Evolutionary conservation across 2,888 invertebrate genomes (phyloP).

Genomic region (Sarcophaga variegata): DNA sequence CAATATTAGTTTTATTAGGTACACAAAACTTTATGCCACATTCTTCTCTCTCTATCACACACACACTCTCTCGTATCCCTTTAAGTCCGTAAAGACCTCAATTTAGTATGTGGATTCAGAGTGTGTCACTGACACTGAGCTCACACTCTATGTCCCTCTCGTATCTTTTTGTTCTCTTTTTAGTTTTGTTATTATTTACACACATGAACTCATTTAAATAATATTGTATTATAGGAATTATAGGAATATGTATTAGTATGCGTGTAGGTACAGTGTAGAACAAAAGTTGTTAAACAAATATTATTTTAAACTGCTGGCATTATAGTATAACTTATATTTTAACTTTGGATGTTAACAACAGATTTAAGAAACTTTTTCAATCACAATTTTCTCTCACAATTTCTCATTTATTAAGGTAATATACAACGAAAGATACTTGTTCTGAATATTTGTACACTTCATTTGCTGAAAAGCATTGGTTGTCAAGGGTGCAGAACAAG

Average conservation of each 20-base stretch:
- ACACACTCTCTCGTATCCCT: background rate
- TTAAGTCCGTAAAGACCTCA: constrained; percentile 3
- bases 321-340: too few relatives aligned
- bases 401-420: too few relatives aligned
- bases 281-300: too few relatives aligned
- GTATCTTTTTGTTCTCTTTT: background rate
- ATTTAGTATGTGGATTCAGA: background rate
- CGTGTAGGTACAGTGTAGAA: background rate
- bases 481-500: too few relatives aligned
- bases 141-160: background rate
- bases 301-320: too few relatives aligned
- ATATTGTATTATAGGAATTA: background rate
- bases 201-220: background rate
- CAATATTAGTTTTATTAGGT: constrained; percentile 22
- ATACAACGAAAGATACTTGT: too few relatives aligned
- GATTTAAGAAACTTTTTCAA: too few relatives aligned
- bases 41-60: background rate
- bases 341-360: too few relatives aligned
- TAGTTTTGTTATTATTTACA: background rate
- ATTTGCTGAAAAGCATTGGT: too few relatives aligned
- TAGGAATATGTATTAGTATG: background rate
- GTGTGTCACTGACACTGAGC: constrained; percentile 26
- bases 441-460: too few relatives aligned
- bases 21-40: background rate
- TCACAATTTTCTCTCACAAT: too few relatives aligned